phyloP scores from a whole-genome alignment of 2,797 vertebrate genomes.

The Columba guinea region DNA sequence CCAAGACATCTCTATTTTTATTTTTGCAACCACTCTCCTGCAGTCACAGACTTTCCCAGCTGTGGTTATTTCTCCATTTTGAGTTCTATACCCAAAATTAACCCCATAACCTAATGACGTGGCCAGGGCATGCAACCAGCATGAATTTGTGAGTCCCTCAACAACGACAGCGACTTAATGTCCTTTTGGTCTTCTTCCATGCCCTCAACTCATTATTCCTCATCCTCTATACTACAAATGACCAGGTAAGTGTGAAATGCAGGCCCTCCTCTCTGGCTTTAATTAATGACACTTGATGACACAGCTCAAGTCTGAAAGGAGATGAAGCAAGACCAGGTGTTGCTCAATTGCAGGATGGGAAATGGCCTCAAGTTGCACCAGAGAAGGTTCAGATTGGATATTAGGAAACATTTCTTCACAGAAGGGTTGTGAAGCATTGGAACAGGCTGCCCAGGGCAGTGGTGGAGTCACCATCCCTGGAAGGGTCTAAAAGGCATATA shows the following conservation, averaged over 20 bases:
- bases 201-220: background rate
- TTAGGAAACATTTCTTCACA: no score
- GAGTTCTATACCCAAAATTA: background rate
- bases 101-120: background rate
- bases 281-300: background rate
- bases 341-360: background rate
- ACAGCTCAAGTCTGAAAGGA: background rate
- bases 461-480: no score
- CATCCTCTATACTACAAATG: fast-evolving
- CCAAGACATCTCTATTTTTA: background rate
- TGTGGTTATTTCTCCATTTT: background rate
- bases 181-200: background rate
- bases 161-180: no score
- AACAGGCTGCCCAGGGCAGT: no score
- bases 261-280: background rate
- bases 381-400: no score
- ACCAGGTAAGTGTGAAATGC: background rate
- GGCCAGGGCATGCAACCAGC: no score
- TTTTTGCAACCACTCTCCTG: background rate
- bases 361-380: no score
- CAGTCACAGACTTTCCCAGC: background rate
- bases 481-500: no score
- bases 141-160: background rate
- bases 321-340: background rate
- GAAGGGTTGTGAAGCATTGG: no score